Percentiles rank a stretch among this genome's conserved stretches.
These are phyloP conservation scores for Euclidia mi DNA, from an alignment of 2,888 invertebrate genomes.

Conservation along the genomic window DNA sequence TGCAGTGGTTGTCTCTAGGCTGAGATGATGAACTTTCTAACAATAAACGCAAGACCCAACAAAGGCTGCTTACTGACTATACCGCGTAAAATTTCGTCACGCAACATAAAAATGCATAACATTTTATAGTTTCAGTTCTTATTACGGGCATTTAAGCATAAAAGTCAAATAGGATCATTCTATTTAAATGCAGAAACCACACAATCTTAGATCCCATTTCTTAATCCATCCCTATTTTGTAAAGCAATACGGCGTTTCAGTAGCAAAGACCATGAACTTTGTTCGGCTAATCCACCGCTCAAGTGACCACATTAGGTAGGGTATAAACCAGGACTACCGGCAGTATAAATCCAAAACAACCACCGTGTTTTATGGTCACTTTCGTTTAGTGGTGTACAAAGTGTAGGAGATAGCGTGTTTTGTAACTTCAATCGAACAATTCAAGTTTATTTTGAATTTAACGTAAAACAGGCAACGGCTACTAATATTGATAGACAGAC, in stretches of 20 bases:
- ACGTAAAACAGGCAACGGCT: no score
- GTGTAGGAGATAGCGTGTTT: constrained; percentile 18
- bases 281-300: constrained; percentile 55
- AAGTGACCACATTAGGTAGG: constrained; percentile 55
- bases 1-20: no score
- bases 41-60: no score
- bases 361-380: constrained; percentile 61
- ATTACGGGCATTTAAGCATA: background rate
- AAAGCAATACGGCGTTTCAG: constrained; percentile 16
- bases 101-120: no score
- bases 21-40: no score
- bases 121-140: no score
- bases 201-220: background rate
- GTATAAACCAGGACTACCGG: constrained; percentile 48
- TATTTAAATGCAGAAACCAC: background rate
- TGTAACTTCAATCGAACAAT: background rate
- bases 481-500: no score
- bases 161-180: background rate
- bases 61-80: no score
- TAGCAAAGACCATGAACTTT: constrained; percentile 30
- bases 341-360: constrained; percentile 60
- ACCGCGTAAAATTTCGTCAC: no score
- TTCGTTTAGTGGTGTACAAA: constrained; percentile 42
- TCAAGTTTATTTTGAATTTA: no score
- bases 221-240: constrained; percentile 15